Conservation (phyloP, 2,113 vertebrate genomes). For the Nerophis lumbriciformis region DNA sequence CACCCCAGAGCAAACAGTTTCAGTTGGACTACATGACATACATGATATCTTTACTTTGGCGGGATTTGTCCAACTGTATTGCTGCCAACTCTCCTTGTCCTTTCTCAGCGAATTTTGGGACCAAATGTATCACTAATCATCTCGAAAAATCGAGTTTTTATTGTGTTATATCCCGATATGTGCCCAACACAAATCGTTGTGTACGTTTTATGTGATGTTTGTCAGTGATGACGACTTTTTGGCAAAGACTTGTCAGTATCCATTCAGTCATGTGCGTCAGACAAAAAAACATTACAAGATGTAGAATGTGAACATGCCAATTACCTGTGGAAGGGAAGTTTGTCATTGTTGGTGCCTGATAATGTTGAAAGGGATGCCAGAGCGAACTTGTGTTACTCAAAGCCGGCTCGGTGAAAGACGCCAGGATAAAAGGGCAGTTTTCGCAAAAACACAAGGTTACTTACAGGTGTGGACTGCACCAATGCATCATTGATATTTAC, state of each 20-base stretch:
- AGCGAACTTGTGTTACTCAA: conserved; percentile 42
- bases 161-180: no score
- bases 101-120: no score
- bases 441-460: conserved; percentile 15
- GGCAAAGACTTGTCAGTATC: conserved; percentile 39
- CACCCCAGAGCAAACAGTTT: no score
- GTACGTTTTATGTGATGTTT: neutral
- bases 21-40: no score
- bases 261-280: conserved; percentile 38
- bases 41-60: no score
- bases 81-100: no score
- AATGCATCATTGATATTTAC: conserved; percentile 18
- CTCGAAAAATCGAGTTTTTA: no score
- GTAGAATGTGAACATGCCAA: conserved; percentile 29
- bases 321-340: conserved; percentile 30
- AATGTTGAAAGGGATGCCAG: conserved; percentile 54
- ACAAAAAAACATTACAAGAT: conserved; percentile 29
- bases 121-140: no score
- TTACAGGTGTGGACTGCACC: conserved; percentile 6
- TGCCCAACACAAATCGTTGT: neutral
- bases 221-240: neutral
- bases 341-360: conserved; percentile 48
- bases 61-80: no score
- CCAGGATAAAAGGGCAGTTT: conserved; percentile 35
- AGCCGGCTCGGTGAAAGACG: conserved; percentile 53